Base-by-base conservation (phyloP, 1,140 invertebrate genomes). In the Leptinotarsa undecemlineata region DNA sequence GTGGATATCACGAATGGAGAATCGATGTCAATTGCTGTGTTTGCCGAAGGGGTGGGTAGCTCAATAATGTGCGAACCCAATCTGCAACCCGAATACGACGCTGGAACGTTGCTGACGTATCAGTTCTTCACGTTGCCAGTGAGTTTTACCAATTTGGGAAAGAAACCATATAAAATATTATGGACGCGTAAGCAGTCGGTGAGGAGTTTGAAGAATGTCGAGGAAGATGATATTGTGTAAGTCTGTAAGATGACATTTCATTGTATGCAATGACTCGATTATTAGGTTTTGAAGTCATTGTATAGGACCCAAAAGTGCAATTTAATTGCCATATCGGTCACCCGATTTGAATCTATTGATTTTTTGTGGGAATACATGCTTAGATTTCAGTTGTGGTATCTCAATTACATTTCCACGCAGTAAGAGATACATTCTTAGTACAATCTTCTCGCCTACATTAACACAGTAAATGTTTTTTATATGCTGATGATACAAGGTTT, bases 51-150 rank as follows among this genome's bases (percentile, higher is more conserved):
- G 13, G 70, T 84, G 23, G 87, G 87, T 15, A 82, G 81, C 13
- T 84, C 82, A 57, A 82, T 88, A 42, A 68, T 83, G 47, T 83
- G 83, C 57, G 76, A 84, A 20, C 87, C 87, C 0, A 73, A 74
- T 17, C 78, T 88, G 61, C 80, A 84, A 67, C 87, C 87, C 1
- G 72, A 74, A n/a, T 85, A 84, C 21, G 79, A 87, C 61, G 81
- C 86, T 68, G 87, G 87, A 2, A 67, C 66, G 5, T 63, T 82
- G 63, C 73, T 82, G 11, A 87, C 87, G 6, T 77, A 83, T 68
- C 81, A 85, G 68, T 69, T 76, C 14, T 82, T 85, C 20, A 74
- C 42, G 47, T 42, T 81, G 14, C 76, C 83, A n/a, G 78, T 88
- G 62, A 82, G 63, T 2, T 64, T 87, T 15, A 83, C 73, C 21